Evolutionary conservation across 2,113 vertebrate species (phyloP).

Genomic region (Burhinus oedicnemus): DNA sequence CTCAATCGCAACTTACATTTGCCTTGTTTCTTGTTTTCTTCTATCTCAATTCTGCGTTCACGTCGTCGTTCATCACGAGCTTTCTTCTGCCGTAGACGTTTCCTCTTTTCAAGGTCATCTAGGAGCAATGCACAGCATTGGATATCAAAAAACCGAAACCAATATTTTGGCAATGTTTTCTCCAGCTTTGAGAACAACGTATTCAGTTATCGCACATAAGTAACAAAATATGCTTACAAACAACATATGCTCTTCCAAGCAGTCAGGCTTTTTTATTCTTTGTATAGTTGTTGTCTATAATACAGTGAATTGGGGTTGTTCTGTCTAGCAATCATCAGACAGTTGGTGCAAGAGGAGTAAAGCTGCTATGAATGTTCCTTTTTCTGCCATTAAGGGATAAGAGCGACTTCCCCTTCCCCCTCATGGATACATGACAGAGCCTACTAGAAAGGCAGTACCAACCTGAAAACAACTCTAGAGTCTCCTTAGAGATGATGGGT

Average conservation of each 20-base stretch:
- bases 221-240: neutral
- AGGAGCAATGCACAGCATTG: neutral
- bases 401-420: neutral
- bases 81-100: conserved; percentile 92
- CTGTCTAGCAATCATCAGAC: neutral
- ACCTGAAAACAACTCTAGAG: conserved; percentile 93
- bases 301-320: neutral
- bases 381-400: neutral
- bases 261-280: neutral
- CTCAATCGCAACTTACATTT: conserved; percentile 83
- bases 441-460: neutral
- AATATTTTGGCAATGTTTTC: neutral
- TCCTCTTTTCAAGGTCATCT: conserved; percentile 96
- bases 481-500: conserved; percentile 91
- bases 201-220: neutral
- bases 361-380: neutral
- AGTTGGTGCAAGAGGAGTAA: neutral
- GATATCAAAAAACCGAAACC: neutral
- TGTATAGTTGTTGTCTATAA: neutral
- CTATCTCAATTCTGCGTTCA: conserved; percentile 94
- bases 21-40: conserved; percentile 96
- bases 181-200: neutral
- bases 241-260: neutral
- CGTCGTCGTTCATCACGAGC: conserved; percentile 92
- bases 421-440: neutral